Conservation (phyloP, 30 jellyfish, hydroid and myxozoan genomes). For the Rhopilema esculentum region DNA sequence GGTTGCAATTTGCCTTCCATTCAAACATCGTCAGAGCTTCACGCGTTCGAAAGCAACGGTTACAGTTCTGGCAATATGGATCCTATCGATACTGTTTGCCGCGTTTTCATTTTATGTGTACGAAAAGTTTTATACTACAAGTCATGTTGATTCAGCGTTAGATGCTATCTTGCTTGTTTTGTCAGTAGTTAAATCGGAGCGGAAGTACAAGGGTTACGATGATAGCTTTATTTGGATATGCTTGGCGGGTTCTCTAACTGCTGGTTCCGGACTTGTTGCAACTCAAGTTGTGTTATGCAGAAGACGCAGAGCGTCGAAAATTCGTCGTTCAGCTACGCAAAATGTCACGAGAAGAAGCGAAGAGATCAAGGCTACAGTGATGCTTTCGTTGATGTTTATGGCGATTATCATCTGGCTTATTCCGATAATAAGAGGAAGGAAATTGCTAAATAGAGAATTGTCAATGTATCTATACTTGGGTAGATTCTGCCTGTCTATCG, state of each 20-base stretch:
- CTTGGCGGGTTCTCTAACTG: background rate
- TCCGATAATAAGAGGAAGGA: background rate
- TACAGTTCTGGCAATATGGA: background rate
- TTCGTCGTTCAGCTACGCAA: background rate
- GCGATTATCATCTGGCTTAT: conserved; percentile 25
- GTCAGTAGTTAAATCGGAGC: background rate
- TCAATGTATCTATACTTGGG: conserved; percentile 10
- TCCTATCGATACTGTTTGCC: background rate
- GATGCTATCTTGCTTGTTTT: background rate
- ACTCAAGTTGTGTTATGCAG: conserved; percentile 13
- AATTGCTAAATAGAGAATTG: background rate
- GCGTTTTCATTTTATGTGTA: background rate
- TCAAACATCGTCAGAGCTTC: conserved; percentile 9
- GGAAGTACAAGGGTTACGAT: background rate
- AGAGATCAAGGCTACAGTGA: conserved; percentile 5
- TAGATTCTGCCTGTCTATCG: conserved; percentile 27
- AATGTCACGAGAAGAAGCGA: background rate
- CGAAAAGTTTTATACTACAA: background rate
- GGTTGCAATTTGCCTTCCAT: background rate
- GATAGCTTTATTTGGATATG: conserved; percentile 4
- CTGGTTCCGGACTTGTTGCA: background rate
- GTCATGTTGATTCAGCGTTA: background rate
- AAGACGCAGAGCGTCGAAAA: background rate
- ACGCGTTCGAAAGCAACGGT: conserved; percentile 6
- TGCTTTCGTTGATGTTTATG: conserved; percentile 10